Evolutionary conservation across 1,140 invertebrate species (phyloP), one percentile per base, ranked within the genome.

Genomic region (Plectus sambesii): DNA sequence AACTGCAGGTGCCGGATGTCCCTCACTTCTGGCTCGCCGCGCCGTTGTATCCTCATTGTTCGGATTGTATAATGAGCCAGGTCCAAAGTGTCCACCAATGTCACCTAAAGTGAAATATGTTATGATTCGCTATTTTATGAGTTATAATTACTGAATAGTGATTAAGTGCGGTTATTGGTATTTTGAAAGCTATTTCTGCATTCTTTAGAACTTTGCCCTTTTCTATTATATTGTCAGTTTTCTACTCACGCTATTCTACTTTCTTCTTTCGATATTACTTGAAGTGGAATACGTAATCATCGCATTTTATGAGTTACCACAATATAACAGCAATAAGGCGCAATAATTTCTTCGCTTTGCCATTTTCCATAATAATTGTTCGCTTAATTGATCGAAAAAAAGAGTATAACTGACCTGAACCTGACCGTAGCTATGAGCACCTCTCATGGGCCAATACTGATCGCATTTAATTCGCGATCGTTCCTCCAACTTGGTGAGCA

Each of bases 1-100:
- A 97, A 99, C 71, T 98, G 93, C 42, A 96, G 76, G 70, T 99
- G 94, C 58, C 90, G 86, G n/a, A 99, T 82, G 71, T 98, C 92
- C 0, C 93, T 79, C 15, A 85, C 77, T 59, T 93, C 85, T 53
- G 68, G 66, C 15, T 71, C 73, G 42, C 49, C 50, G 2, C 46
- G 25, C 37, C 76, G 72, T 55, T 82, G 77, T 24, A 98, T 76
- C 69, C 88, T 83, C 77, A 99, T 94, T 0, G 88, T 97, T 47
- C 93, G 76, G 48, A 99, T 92, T 61, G 88, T 93, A 68, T 98
- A 99, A 5, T 89, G 93, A 3, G 93, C 87, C 40, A 99, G 71
- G 71, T 98, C 90, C 66, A 93, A 87, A 4, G 90, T 81, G 68
- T 97, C 90, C 2, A 82, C 80, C 12, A 97, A 81, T 0, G 72